These are phyloP conservation scores for Drosophila niveifrons DNA, from an alignment of 2,888 invertebrate genomes.

Conservation along the genomic window DNA sequence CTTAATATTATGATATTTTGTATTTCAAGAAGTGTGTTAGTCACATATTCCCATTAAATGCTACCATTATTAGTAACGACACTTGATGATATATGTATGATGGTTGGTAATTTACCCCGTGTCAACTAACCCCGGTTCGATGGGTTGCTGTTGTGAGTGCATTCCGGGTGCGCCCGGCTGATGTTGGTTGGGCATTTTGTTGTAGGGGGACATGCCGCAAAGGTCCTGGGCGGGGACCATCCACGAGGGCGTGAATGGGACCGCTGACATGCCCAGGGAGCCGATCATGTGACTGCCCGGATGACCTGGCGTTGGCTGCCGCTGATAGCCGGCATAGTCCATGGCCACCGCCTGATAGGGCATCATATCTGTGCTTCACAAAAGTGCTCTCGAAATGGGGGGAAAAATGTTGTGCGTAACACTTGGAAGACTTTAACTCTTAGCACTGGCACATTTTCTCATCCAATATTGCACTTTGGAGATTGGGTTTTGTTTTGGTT, in stretches of 20 bases:
- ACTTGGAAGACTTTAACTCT: constrained; percentile 21
- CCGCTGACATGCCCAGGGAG: constrained; percentile 87
- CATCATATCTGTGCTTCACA: constrained; percentile 87
- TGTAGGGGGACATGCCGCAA: constrained; percentile 94
- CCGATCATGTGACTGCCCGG: constrained; percentile 85
- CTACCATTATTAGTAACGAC: not conserved
- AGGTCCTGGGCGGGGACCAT: constrained; percentile 96
- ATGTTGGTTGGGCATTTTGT: constrained; percentile 87
- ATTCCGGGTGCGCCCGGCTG: constrained; percentile 78
- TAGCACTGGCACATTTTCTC: constrained; percentile 60
- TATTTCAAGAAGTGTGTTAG: not conserved
- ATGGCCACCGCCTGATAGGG: constrained; percentile 95
- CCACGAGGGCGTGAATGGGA: constrained; percentile 97
- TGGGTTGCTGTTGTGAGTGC: constrained; percentile 84
- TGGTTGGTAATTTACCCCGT: constrained; percentile 55
- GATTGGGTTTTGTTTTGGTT: constrained; percentile 4
- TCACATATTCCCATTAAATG: too few species aligned
- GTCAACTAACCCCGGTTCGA: constrained; percentile 92
- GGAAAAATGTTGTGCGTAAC: constrained; percentile 5
- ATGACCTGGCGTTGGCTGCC: constrained; percentile 86
- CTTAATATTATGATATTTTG: not conserved
- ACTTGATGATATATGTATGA: not conserved
- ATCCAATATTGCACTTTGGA: constrained; percentile 39
- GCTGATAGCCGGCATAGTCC: constrained; percentile 91
- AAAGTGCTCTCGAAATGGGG: not conserved